These are phyloP conservation scores for Mamestra configurata DNA, from an alignment of 1,140 invertebrate species.

Conservation along the genomic window DNA sequence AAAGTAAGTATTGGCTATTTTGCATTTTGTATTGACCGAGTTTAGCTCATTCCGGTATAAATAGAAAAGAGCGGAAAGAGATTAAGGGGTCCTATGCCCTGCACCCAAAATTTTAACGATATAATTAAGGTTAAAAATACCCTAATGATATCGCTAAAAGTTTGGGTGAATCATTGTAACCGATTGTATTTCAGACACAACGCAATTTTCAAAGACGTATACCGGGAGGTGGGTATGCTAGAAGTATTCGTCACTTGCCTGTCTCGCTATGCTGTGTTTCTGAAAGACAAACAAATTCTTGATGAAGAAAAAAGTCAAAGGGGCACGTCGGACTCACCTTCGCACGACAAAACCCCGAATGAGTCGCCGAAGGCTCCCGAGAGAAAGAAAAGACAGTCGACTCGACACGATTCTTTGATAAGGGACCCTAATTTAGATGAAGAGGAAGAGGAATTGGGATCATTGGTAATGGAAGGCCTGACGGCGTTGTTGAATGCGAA, in stretches of 20 bases:
- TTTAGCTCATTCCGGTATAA: no score
- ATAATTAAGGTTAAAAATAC: no score
- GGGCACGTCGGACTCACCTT: constrained; percentile 60
- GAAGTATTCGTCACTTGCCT: constrained; percentile 99
- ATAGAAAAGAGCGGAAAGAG: no score
- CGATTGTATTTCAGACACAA: constrained; percentile 92
- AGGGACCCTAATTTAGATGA: constrained; percentile 81
- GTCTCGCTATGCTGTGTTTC: constrained; percentile 93
- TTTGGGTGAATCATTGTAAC: no score
- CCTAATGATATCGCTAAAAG: no score
- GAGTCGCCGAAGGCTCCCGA: constrained; percentile 80
- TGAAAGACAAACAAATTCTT: constrained; percentile 91
- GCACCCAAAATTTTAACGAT: no score
- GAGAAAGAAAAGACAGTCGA: constrained; percentile 75
- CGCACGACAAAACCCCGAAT: constrained; percentile 42
- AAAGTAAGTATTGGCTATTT: constrained; percentile 88
- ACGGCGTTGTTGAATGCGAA: constrained; percentile 94
- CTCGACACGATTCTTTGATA: constrained; percentile 86
- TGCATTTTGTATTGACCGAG: constrained; percentile 10
- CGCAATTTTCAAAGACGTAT: constrained; percentile 98
- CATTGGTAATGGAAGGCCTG: constrained; percentile 95
- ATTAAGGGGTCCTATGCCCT: no score
- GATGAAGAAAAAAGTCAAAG: constrained; percentile 77
- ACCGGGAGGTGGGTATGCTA: constrained; percentile 98
- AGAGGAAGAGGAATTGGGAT: constrained; percentile 93